These are phyloP conservation scores for Nothocercus julius DNA, from an alignment of 2,113 vertebrate genomes.

Conservation along the genomic window DNA sequence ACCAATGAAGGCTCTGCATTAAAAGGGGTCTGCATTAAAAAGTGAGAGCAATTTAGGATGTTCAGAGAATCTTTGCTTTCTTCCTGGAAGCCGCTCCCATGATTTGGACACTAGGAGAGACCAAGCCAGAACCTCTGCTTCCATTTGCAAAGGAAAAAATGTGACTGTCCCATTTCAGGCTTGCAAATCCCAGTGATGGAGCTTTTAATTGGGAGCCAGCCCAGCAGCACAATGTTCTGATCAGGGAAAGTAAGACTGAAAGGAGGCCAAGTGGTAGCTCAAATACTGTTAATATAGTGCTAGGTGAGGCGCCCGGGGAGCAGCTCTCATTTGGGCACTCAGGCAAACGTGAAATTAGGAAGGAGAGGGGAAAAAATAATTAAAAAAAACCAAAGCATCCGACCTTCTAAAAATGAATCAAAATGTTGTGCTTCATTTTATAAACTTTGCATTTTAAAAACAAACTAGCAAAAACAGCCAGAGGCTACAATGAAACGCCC, in stretches of 20 bases:
- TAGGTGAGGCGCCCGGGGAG: neutral
- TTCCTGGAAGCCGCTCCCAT: neutral
- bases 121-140: neutral
- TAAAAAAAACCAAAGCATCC: neutral
- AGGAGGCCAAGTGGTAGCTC: conserved; percentile 1
- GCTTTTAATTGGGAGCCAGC: neutral
- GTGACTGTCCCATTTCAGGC: neutral
- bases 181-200: neutral
- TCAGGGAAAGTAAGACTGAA: neutral
- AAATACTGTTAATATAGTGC: neutral
- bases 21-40: neutral
- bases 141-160: neutral
- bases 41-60: neutral
- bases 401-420: neutral
- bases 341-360: neutral
- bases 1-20: neutral
- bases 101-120: neutral
- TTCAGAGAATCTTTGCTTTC: neutral
- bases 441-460: neutral
- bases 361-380: neutral
- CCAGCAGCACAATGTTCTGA: neutral
- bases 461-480: neutral
- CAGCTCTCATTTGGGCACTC: neutral
- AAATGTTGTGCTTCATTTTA: neutral
- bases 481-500: neutral